Evolutionary conservation across 1,140 invertebrate genomes (phyloP), one percentile per base, ranked within the genome.

Genomic region (Phortica variegata): DNA sequence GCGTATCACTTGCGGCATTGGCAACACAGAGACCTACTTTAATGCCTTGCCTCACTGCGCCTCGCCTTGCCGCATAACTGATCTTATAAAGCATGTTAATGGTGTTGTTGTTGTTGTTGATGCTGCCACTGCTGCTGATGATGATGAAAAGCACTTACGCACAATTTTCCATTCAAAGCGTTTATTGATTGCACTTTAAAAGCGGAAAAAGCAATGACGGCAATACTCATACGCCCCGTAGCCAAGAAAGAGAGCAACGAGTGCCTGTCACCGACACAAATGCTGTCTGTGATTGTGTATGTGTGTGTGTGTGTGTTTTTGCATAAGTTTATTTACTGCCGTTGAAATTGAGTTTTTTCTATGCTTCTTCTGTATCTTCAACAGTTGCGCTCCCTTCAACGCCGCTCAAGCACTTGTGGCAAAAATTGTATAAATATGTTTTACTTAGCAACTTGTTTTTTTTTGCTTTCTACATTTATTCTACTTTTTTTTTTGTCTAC

Each of bases 121-220:
- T 36, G 40, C 41, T 49, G 26, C 43, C 39, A 44, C 47, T 62
- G 26, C 43, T 43, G 47, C 47, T 62, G 60, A 63, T 63, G 57
- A 58, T 26, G 23, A 6, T 26, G 23, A 58, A 58, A 57, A 60
- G 56, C 60, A 63, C 61, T 63, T 63, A 63, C 61, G 60, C 61
- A 63, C 60, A 63, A 62, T 63, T 63, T 63, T 63, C 60, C 63
- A 63, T 57, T 63, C 60, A 54, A 63, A 57, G 61, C 58, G 59
- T 63, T 63, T 63, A 63, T 63, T 63, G 61, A 63, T 63, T 63
- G 61, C 61, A 63, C 61, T 63, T 63, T 60, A 63, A 63, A 56
- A 60, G 53, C 47, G 54, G 47, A 41, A 41, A 52, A 47, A 37
- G 17, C 43, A 37, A 46, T 34, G 23, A 46, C 10, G 23, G 33